Conservation (phyloP, 2,113 vertebrate genomes). For the Chaetodon auriga region DNA sequence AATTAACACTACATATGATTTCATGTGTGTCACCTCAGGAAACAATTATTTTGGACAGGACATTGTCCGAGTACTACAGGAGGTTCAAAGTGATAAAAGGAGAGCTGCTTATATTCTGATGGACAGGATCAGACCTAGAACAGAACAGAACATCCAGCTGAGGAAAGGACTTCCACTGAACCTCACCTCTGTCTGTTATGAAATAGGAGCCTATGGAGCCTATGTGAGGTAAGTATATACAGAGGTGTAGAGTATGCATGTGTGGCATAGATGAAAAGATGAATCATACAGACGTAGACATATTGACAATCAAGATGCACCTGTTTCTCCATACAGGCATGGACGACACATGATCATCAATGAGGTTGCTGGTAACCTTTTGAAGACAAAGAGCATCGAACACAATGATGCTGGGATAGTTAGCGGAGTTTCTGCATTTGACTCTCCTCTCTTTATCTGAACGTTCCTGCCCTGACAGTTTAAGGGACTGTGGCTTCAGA, state of each 20-base stretch:
- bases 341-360: conserved; percentile 1
- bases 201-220: conserved; percentile 5
- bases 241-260: background rate
- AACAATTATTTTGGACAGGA: conserved; percentile 22
- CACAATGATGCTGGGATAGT: background rate
- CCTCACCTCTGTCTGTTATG: background rate
- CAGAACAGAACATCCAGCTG: conserved; percentile 4
- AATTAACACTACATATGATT: background rate
- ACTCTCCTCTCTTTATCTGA: background rate
- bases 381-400: conserved; percentile 14
- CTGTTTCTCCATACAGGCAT: background rate
- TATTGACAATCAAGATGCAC: background rate
- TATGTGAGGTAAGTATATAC: conserved; percentile 22
- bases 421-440: background rate
- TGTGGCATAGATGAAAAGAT: background rate
- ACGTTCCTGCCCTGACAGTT: background rate
- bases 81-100: background rate
- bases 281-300: no score
- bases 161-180: background rate
- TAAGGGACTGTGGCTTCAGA: no score
- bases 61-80: background rate
- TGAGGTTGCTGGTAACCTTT: background rate
- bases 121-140: conserved; percentile 7
- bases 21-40: background rate
- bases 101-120: conserved; percentile 33